Evolutionary conservation across 1,140 invertebrate species (phyloP).

Genomic region (Drosophila mayri): DNA sequence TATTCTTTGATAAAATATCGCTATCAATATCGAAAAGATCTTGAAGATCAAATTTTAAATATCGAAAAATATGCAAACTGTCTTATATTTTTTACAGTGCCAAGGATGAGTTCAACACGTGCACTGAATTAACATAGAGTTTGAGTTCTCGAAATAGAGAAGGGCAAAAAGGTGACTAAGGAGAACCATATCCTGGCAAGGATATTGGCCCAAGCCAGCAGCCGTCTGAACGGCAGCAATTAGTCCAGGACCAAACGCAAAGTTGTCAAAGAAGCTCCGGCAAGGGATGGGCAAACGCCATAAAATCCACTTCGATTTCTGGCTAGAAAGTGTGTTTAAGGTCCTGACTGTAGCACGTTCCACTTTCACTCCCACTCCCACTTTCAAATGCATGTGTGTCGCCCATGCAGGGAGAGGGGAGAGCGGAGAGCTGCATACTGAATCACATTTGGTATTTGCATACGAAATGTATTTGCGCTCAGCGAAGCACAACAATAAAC

Average conservation of each 20-base stretch:
- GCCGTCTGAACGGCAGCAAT: conserved; percentile 64
- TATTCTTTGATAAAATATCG: too few relatives aligned
- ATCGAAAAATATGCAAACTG: neutral
- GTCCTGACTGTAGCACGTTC: conserved; percentile 4
- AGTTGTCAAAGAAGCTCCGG: conserved; percentile 35
- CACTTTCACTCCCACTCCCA: conserved; percentile 30
- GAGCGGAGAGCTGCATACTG: conserved; percentile 53
- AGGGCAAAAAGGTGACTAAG: conserved; percentile 1
- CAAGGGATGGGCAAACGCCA: neutral
- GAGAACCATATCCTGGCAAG: conserved; percentile 5
- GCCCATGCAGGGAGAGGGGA: conserved; percentile 6
- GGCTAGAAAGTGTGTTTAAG: conserved; percentile 45
- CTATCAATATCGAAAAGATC: too few relatives aligned
- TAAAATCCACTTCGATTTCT: conserved; percentile 24
- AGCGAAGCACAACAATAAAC: conserved; percentile 80
- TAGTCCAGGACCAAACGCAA: conserved; percentile 45
- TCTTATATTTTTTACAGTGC: conserved; percentile 1
- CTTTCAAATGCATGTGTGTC: conserved; percentile 58
- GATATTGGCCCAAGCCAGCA: conserved; percentile 31
- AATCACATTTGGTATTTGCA: conserved; percentile 81
- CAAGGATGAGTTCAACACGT: conserved; percentile 59
- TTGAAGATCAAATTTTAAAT: too few relatives aligned
- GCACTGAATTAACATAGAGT: conserved; percentile 61
- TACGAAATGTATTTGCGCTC: conserved; percentile 81
- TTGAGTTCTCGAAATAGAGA: conserved; percentile 11